Base-by-base conservation (phyloP, 2,113 vertebrate genomes). In the Tylochromis polylepis region DNA sequence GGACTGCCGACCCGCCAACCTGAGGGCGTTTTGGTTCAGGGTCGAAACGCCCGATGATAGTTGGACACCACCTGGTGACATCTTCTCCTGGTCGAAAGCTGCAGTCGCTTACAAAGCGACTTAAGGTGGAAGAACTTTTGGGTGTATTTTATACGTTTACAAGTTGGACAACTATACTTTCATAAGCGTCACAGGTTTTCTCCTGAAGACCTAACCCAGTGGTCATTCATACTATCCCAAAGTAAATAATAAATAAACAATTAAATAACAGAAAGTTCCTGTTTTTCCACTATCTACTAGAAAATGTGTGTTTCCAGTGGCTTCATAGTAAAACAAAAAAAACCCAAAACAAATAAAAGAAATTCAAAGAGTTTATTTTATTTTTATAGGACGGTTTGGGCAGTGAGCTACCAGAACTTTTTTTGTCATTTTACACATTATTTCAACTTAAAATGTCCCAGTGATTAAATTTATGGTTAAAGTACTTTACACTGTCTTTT, bases 361-460 rank as follows among this genome's bases (percentile, higher is more conserved):
- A 62, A 0, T 12, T n/a, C 1, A n/a, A 36, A 62, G 36, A 0
- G 5, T n/a, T 18, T 34, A 11, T 62, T n/a, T 36, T 8, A 65
- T 38, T 65, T 6, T 38, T n/a, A 65, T 8, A 38, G 60, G 60
- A 65, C 31, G n/a, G 10, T 65, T 6, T 0, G 60, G 11, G 38
- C 11, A 1, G 8, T n/a, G 31, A 62, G 59, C 2, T 36, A 36
- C 31, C 31, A 1, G 31, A n/a, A n/a, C 1, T 62, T 36, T 11
- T 4, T 5, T 55, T 56, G 60, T 65, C 60, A 5, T 65, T 65
- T 65, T 12, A 65, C 60, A 65, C 5, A 62, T 34, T 62, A 20
- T 34, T 34, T 62, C 59, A 62, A 9, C 34, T 60, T 60, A 6
- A 36, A 65, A 65, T 65, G 0, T 65, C 31, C 36, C 60, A 8